phyloP scores from a whole-genome alignment of 2,888 invertebrate genomes.

The Axea sp. region DNA sequence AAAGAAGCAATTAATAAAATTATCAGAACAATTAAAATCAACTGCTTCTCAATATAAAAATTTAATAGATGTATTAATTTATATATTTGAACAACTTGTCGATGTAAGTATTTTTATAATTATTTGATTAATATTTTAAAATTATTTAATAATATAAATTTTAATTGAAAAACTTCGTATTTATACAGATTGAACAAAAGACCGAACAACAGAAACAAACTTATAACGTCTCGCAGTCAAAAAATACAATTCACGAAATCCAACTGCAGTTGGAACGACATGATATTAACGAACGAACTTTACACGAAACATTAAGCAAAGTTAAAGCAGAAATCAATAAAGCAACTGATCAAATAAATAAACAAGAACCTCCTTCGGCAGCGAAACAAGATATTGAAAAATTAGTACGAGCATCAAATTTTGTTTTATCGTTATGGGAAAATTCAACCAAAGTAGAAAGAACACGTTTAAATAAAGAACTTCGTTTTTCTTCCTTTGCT shows the following conservation, averaged over 20 bases:
- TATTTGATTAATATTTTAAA: too few relatives aligned
- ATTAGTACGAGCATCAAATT: slow-evolving; percentile 83
- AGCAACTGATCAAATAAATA: slow-evolving; percentile 84
- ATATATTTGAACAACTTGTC: slow-evolving; percentile 85
- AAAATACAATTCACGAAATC: slow-evolving; percentile 64
- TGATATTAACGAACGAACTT: slow-evolving; percentile 83
- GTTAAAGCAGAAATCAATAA: slow-evolving; percentile 85
- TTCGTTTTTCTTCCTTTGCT: slow-evolving; percentile 49
- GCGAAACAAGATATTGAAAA: slow-evolving; percentile 86
- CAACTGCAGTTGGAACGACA: slow-evolving; percentile 76
- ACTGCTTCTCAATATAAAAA: slow-evolving; percentile 86
- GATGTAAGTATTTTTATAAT: slow-evolving; percentile 77
- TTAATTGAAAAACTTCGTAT: too few relatives aligned
- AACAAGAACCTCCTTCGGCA: slow-evolving; percentile 85
- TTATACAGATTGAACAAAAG: slow-evolving; percentile 71
- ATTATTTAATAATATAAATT: background rate
- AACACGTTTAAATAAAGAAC: slow-evolving; percentile 81
- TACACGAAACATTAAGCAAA: slow-evolving; percentile 84
- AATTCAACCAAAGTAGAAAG: slow-evolving; percentile 82
- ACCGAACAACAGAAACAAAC: slow-evolving; percentile 77
- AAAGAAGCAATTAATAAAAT: slow-evolving; percentile 83
- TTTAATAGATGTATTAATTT: slow-evolving; percentile 85
- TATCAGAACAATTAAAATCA: slow-evolving; percentile 84
- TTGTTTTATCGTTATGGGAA: slow-evolving; percentile 84
- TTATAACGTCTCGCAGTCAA: slow-evolving; percentile 35